Percentiles rank a stretch among this genome's conserved stretches.
phyloP scores from a whole-genome alignment of 2,797 vertebrate genomes.

The Masticophis lateralis region DNA sequence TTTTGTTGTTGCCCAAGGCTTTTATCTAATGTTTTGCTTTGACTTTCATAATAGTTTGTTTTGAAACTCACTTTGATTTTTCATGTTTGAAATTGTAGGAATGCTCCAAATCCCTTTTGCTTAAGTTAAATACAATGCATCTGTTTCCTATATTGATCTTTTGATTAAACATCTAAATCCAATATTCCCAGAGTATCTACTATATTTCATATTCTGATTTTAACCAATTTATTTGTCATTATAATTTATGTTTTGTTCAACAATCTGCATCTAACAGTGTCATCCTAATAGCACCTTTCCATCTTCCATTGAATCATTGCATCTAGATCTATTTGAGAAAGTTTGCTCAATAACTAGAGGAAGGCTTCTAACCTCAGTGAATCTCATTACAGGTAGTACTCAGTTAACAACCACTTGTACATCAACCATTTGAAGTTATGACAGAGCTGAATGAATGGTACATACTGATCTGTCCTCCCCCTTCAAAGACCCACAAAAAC shows the following conservation, averaged over 20 bases:
- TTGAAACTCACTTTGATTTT: background rate
- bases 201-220: background rate
- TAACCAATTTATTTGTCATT: background rate
- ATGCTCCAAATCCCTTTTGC: background rate
- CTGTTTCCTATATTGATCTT: background rate
- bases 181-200: background rate
- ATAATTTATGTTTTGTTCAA: background rate
- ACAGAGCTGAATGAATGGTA: background rate
- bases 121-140: background rate
- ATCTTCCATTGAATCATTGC: background rate
- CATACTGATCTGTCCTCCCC: too few relatives aligned
- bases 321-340: background rate
- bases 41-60: background rate
- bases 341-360: background rate
- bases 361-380: background rate
- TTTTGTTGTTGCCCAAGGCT: background rate
- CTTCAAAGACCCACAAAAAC: too few relatives aligned
- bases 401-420: background rate
- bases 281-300: background rate
- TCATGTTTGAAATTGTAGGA: background rate
- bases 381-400: background rate
- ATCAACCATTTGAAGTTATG: background rate
- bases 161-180: background rate
- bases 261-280: background rate
- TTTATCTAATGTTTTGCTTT: background rate